Conservation (phyloP, 2,113 vertebrate species). For the Hystrix cristata region DNA sequence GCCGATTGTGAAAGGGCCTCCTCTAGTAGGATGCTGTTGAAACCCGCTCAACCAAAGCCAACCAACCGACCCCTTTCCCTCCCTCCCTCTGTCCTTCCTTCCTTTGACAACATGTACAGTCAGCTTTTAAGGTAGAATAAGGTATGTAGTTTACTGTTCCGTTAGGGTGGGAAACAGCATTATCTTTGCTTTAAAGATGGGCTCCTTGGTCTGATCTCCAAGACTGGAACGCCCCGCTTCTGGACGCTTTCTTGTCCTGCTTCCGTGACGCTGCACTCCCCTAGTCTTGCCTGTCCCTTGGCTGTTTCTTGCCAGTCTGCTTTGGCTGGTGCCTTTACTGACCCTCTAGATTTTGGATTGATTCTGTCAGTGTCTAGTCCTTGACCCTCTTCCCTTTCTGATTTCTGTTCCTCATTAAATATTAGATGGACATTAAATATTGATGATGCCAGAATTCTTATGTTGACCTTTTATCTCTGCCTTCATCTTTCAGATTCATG, state of each 20-base stretch:
- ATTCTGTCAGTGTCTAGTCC: not conserved
- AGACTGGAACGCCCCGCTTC: not conserved
- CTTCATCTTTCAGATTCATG: conserved; percentile 1
- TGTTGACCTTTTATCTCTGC: not conserved
- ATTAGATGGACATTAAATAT: not conserved
- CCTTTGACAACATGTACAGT: not conserved
- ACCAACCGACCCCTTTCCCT: not conserved
- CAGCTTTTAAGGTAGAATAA: not conserved
- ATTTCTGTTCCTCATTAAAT: not conserved
- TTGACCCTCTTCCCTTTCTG: not conserved
- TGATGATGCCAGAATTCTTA: not conserved
- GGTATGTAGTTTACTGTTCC: not conserved
- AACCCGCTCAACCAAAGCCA: not conserved
- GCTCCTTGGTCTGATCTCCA: not conserved
- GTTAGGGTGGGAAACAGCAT: not conserved
- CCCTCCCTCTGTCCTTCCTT: not conserved
- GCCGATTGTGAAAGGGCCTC: not conserved
- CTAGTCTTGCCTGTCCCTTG: not conserved
- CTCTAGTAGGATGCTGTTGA: not conserved
- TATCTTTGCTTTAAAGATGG: not conserved
- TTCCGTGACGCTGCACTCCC: not conserved
- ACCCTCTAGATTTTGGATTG: not conserved
- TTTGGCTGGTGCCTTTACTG: not conserved
- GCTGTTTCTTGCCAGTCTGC: not conserved
- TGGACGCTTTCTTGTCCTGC: not conserved